These are phyloP conservation scores for human DNA, from an alignment of 2,113 vertebrate species.

Conservation along the genomic window GRCh38 chrX:74663001-74663500, in stretches of 20 bases:
- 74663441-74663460: background rate
- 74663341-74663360: background rate
- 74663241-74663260: background rate
- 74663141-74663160: background rate
- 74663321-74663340: background rate
- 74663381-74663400: slow-evolving; percentile 4
- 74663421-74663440: background rate
- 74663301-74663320: background rate
- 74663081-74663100: background rate
- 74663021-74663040: background rate
- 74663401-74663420: background rate
- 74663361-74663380: background rate
- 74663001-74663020: background rate
- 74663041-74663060: background rate
- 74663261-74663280: background rate
- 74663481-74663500: background rate
- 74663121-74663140: background rate
- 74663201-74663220: background rate
- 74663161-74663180: background rate
- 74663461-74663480: background rate
- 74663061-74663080: background rate
- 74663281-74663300: background rate
- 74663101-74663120: background rate
- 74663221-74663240: background rate
- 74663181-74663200: slow-evolving; percentile 21